Conservation (phyloP, 2,797 vertebrate genomes). For the Phrynocephalus forsythii region DNA sequence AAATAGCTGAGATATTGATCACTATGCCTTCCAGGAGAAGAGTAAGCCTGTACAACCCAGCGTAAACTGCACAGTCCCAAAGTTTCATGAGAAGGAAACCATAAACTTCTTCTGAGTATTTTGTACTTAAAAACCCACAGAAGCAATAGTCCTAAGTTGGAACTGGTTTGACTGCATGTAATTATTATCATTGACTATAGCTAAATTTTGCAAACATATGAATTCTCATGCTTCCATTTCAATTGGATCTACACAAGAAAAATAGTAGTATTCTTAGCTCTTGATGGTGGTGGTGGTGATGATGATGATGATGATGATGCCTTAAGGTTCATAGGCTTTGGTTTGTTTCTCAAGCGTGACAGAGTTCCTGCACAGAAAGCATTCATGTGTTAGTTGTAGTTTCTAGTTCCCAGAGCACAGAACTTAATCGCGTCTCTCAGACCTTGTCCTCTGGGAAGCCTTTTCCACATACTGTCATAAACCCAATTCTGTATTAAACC, state of each 20-base stretch:
- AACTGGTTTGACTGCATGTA: no score
- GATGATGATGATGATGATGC: neutral
- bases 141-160: no score
- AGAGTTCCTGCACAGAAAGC: neutral
- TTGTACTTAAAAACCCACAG: no score
- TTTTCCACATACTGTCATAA: neutral
- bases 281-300: no score
- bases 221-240: neutral
- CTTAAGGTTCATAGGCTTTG: neutral
- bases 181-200: no score
- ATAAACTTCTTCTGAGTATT: no score
- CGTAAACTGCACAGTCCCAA: no score
- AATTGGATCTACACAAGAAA: neutral
- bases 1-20: no score
- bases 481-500: neutral
- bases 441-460: neutral
- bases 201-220: no score
- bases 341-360: neutral
- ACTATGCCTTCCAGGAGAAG: no score
- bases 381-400: neutral
- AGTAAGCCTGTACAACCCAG: no score
- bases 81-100: no score
- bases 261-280: neutral
- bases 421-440: neutral
- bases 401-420: neutral